These are phyloP conservation scores for Dryocosmus kuriphilus DNA, from an alignment of 2,888 invertebrate genomes.

Conservation along the genomic window DNA sequence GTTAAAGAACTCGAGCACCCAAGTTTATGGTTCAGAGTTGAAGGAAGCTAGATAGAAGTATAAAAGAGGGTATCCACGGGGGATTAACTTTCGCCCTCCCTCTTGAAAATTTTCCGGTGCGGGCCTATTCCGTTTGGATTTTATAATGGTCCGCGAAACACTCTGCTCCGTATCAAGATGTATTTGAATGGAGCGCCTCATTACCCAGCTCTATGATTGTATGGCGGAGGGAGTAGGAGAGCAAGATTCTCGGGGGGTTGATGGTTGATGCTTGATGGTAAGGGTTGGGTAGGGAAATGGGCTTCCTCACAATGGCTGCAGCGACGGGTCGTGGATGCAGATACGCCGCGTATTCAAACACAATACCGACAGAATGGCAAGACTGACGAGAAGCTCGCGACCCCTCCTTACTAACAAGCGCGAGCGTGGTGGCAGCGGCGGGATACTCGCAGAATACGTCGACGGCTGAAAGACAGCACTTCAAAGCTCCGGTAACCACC, in stretches of 20 bases:
- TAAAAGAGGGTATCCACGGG: constrained; percentile 42
- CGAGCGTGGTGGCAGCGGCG: constrained; percentile 66
- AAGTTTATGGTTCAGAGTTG: neutral
- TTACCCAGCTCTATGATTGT: constrained; percentile 74
- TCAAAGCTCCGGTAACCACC: constrained; percentile 57
- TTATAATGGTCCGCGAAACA: constrained; percentile 73
- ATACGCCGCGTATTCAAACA: constrained; percentile 76
- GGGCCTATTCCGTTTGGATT: constrained; percentile 52
- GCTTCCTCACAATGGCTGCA: constrained; percentile 54
- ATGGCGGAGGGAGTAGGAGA: constrained; percentile 66
- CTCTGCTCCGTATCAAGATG: constrained; percentile 74
- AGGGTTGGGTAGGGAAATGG: constrained; percentile 50
- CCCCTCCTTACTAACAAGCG: constrained; percentile 74
- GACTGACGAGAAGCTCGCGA: constrained; percentile 62
- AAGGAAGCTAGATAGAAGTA: constrained; percentile 1
- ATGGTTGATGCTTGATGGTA: no score
- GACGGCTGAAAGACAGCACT: constrained; percentile 58
- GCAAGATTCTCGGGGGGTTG: constrained; percentile 51
- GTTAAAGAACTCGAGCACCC: neutral
- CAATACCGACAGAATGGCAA: constrained; percentile 72
- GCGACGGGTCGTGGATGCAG: constrained; percentile 60
- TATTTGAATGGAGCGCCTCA: constrained; percentile 76
- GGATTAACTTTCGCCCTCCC: constrained; percentile 43
- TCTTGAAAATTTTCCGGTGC: constrained; percentile 52
- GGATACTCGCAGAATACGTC: constrained; percentile 59